Percentiles rank a stretch among this genome's conserved stretches.
Evolutionary conservation across 1,140 invertebrate genomes (phyloP).

Genomic region (Paralvinella palmiformis): DNA sequence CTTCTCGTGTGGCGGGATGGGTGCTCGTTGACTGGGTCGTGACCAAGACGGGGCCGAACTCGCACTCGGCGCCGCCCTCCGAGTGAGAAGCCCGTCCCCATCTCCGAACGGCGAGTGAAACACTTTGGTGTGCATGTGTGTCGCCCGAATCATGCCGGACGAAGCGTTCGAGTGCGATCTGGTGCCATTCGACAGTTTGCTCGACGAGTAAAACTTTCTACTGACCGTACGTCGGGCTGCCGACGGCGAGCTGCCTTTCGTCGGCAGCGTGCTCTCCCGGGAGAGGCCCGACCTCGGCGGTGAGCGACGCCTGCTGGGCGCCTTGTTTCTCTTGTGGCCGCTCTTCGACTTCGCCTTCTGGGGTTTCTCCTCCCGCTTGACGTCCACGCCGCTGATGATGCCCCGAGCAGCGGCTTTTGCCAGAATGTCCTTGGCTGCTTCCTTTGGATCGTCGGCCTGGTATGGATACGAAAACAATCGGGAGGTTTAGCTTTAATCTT

Average conservation of each 20-base stretch:
- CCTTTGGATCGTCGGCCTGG: slow-evolving; percentile 29
- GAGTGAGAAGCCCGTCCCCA: background rate
- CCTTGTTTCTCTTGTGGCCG: background rate
- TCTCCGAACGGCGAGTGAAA: background rate
- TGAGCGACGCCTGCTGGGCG: background rate
- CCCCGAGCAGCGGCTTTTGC: slow-evolving; percentile 24
- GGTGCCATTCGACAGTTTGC: background rate
- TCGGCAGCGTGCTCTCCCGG: background rate
- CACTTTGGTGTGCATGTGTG: background rate
- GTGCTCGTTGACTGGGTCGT: background rate
- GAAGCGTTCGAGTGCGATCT: background rate
- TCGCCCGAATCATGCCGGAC: background rate
- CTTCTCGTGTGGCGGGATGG: background rate
- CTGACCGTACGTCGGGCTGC: background rate
- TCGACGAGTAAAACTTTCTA: background rate
- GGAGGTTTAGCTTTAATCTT: no score
- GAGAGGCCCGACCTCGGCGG: background rate
- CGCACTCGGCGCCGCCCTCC: background rate
- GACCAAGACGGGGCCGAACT: background rate
- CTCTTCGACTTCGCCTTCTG: background rate
- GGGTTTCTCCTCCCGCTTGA: background rate
- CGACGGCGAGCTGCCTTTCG: background rate
- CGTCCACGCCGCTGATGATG: slow-evolving; percentile 9
- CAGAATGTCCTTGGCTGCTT: slow-evolving; percentile 30
- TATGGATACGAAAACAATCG: background rate